Evolutionary conservation across 1,140 invertebrate species (phyloP), one percentile per base, ranked within the genome.

Genomic region (Plectrocnemia conspersa): DNA sequence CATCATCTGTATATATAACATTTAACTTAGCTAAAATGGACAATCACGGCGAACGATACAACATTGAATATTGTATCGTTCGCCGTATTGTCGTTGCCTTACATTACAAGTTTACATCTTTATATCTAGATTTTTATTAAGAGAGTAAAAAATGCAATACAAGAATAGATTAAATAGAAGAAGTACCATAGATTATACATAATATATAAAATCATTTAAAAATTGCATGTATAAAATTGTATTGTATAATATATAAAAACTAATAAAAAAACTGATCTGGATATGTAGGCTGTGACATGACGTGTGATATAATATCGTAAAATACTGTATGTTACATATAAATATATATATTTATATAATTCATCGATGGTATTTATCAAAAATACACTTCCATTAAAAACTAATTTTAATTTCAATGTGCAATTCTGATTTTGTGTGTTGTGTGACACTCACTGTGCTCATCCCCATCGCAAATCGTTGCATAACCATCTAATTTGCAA

Each of bases 111-210:
- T 60, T 56, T 60, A 60, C 58, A 60, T 33, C 35, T 49, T 53
- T 53, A 60, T 35, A 22, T 16, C 49, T 60, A 56, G 52, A 25
- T 45, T 58, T 53, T 40, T 3, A 18, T 10, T 45, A 41, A 49
- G 38, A 57, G 54, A 52, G 52, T 61, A 61, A 54, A 61, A 61
- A 54, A 41, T 60, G 59, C 52, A 41, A 36, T 57, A 61, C 35
- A 60, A 61, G 59, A 61, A 57, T 61, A 61, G 58, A 54, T 50
- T 53, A 49, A 48, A 48, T 59, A 60, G 49, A 60, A 60, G 35
- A 53, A 55, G 47, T 57, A 46, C 44, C 41, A 16, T 29, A 49
- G 3, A 50, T n/a, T 50, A 50, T 48, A 29, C 35, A 44, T 53
- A 23, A 57, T 54, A 52, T 52, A 55, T 46, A 59, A 46, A 58